Base-by-base conservation (phyloP, 2,888 invertebrate species). In the Onchidella celtica region DNA sequence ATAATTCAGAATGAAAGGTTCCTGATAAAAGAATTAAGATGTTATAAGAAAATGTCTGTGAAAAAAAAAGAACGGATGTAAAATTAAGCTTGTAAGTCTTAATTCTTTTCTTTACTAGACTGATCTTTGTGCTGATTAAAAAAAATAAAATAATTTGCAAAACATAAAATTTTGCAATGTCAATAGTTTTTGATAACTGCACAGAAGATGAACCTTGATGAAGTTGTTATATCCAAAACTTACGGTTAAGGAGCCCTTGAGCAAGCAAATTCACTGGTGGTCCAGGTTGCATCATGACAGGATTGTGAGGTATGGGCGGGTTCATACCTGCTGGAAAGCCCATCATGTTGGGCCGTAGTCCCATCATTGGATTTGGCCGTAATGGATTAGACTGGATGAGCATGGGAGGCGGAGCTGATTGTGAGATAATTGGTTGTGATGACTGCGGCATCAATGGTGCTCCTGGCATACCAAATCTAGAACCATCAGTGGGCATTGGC, bases 241-340 rank as follows among this genome's bases (percentile, higher is more conserved):
- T 38, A 80, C 80, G 80, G 36, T 36, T 80, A 17, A 80, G 47
- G 4, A 80, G 72, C 66, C 80, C 80, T 34, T 80, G 80, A 27
- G 80, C 80, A 17, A 80, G 21, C 57, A 80, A 24, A 63, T 73
- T 80, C 1, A 80, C 66, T 27, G 78, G 78, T n/a, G 27, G 80
- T 63, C 68, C 14, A 29, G 57, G 78, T 11, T 36, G 61, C n/a
- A 78, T 14, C 40, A 63, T 40, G 27, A 63, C 55, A 0, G 75
- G 55, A 29, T 75, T 75, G 6, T 72, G 55, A 40, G 59, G 81
- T 61, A 79, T 68, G 24, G 38, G 68, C 38, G 66, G 77, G 24
- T 14, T n/a, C 0, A 77, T 17, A 24, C 68, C 68, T 11, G 47
- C 6, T n/a, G 57, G 2, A 59, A 77, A 63, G 3, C 79, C 79